Conservation (phyloP, 2,113 vertebrate species). For the Fregetta grallaria region DNA sequence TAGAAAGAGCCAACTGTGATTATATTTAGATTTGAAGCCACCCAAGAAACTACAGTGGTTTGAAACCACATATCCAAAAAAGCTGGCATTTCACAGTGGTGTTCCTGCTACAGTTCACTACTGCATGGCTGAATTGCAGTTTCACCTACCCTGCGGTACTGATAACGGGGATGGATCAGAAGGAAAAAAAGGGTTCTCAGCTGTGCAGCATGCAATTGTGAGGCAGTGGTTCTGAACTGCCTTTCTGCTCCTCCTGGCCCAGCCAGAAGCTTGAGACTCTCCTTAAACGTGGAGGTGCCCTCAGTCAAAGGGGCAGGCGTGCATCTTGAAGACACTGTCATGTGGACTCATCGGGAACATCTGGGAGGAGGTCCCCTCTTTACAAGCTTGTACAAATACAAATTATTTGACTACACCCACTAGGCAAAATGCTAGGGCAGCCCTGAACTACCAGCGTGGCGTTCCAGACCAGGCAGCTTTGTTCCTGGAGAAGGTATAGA, state of each 20-base stretch:
- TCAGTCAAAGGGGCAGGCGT: background rate
- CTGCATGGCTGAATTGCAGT: background rate
- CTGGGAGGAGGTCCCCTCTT: background rate
- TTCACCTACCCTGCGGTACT: background rate
- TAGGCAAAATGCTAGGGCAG: background rate
- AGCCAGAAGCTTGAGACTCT: background rate
- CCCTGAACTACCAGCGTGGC: rapidly evolving
- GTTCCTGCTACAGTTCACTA: background rate
- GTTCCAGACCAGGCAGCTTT: background rate
- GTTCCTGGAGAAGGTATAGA: background rate
- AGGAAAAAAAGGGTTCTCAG: background rate
- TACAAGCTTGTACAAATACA: background rate
- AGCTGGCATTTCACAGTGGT: background rate
- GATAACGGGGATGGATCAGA: background rate
- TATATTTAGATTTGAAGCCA: background rate
- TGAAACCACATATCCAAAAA: background rate
- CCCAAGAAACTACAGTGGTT: background rate
- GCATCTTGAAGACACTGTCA: background rate
- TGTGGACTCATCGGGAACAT: rapidly evolving
- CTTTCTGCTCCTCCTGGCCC: background rate
- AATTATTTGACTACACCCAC: background rate
- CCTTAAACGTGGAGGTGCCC: background rate
- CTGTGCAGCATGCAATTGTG: background rate
- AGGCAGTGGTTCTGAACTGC: background rate
- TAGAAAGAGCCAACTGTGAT: background rate